Percentiles rank a stretch among this genome's conserved stretches.
Evolutionary conservation across 1,140 invertebrate species (phyloP).

Genomic region (Dreissena rostriformis): DNA sequence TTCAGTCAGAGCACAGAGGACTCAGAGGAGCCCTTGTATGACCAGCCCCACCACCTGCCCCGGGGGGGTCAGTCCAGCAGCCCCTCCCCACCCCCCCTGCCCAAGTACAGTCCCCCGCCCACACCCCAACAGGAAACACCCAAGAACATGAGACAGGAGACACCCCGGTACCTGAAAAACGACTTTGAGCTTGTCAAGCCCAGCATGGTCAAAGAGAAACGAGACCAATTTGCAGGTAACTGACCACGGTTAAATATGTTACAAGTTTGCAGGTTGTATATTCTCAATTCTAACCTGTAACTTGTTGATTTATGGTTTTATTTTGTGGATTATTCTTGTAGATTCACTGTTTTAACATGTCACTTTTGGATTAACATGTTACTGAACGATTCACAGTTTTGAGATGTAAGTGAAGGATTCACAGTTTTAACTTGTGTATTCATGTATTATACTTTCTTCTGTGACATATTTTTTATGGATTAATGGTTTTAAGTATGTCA

Average conservation of each 20-base stretch:
- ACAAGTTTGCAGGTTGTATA: too few species aligned
- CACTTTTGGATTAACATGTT: not conserved
- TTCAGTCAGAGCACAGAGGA: constrained; percentile 83
- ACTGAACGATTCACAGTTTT: not conserved
- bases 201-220: constrained; percentile 82
- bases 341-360: not conserved
- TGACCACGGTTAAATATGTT: too few species aligned
- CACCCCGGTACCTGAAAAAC: too few species aligned
- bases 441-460: too few species aligned
- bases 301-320: not conserved
- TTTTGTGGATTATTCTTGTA: not conserved
- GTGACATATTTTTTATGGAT: too few species aligned
- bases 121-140: too few species aligned
- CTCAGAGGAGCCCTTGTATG: constrained; percentile 91
- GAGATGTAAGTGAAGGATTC: too few species aligned
- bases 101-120: constrained; percentile 42
- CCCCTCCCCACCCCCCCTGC: constrained; percentile 69
- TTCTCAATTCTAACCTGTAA: not conserved
- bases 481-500: too few species aligned
- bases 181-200: constrained; percentile 83
- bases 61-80: constrained; percentile 75
- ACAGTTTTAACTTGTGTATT: too few species aligned
- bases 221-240: constrained; percentile 81
- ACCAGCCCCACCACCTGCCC: constrained; percentile 83
- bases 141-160: not conserved